Evolutionary conservation across 2,797 vertebrate species (phyloP), one percentile per base, ranked within the genome.

Genomic region (Rhabdomys pumilio): DNA sequence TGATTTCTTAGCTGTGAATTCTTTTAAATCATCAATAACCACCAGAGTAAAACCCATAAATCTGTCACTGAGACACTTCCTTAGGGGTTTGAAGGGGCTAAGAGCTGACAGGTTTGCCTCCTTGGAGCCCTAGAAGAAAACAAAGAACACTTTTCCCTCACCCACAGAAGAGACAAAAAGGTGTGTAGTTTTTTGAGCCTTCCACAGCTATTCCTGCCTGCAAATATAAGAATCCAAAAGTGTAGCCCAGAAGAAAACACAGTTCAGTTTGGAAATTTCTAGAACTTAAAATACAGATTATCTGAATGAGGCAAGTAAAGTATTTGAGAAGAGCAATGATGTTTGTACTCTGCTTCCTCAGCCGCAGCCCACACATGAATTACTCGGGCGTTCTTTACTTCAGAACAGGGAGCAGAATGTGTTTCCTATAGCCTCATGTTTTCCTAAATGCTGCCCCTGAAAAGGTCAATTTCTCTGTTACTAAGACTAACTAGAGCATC

Each of bases 221-320:
- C 3, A 77, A 92, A 86, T 93, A 81, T 84, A 95, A 80, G 61
- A 93, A 69, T 38, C 82, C 61, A 85, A 95, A 96, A 63, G 8
- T 76, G 79, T 67, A 91, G 82, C 72, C 26, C 61, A 67, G 61
- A 80, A 93, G 38, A 93, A 97, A 94, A 94, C 88, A 31, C 10
- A 73, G 41, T 82, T 93, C 67, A 79, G 17, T 88, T 41, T 80
- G 59, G 67, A 92, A 89, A 89, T 89, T 90, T 95, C 79, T 96
- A 90, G 75, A 96, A 91, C 20, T 83, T 55, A 93, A 61, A 95
- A 55, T 93, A 86, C 10, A 89, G 44, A 88, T 94, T 53, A 93
- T 34, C 63, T 93, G 29, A 93, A 79, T 50, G 24, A 92, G 29
- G 44, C 85, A 89, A 57, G n/a, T 67, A 13, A 44, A 59, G 67